These are phyloP conservation scores for Sogatella furcifera DNA, from an alignment of 1,140 invertebrate species.

Conservation along the genomic window DNA sequence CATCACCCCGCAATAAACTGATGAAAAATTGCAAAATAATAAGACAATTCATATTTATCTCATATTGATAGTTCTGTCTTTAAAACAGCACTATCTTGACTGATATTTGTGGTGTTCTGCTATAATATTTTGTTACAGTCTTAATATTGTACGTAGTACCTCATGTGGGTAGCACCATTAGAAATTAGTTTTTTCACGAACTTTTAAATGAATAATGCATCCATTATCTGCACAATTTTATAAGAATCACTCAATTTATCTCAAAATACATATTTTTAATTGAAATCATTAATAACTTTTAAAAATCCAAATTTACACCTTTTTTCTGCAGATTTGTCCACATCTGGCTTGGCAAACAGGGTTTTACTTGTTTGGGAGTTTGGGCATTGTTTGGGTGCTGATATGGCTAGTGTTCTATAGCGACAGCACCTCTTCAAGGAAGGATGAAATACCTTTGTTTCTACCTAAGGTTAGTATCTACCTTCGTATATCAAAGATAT, in stretches of 20 bases:
- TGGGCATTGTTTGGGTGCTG: conserved; percentile 59
- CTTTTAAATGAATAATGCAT: no score
- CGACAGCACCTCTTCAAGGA: conserved; percentile 37
- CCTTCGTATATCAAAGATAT: neutral
- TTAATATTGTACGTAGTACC: no score
- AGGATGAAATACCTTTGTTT: conserved; percentile 54
- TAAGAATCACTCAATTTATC: neutral
- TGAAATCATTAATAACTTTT: conserved; percentile 6
- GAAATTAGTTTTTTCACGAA: no score
- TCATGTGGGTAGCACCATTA: no score
- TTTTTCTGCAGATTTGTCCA: conserved; percentile 39
- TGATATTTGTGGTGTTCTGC: no score
- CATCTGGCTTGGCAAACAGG: conserved; percentile 56
- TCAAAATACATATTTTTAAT: neutral
- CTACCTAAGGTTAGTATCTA: conserved; percentile 45
- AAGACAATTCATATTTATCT: no score
- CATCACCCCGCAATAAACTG: no score
- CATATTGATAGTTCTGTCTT: no score
- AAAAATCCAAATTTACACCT: neutral
- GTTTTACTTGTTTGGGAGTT: conserved; percentile 60
- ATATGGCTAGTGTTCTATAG: conserved; percentile 52
- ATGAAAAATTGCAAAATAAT: no score
- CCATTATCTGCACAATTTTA: no score
- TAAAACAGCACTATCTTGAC: no score
- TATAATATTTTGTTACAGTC: no score